Base-by-base conservation (phyloP, 2,888 invertebrate species). In the Xestobium rufovillosum region DNA sequence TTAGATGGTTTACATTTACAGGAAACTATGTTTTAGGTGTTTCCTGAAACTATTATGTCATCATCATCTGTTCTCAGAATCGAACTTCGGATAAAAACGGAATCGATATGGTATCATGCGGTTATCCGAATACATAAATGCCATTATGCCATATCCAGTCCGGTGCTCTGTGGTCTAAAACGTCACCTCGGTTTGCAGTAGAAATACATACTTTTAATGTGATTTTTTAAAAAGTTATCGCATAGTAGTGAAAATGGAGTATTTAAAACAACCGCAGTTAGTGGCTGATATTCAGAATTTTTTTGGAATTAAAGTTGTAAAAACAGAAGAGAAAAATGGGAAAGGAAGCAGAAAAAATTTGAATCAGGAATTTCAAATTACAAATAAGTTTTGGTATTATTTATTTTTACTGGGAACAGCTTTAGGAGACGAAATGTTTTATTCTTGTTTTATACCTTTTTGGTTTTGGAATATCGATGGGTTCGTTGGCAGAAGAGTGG, bases 391-490 rank as follows among this genome's bases (percentile, higher is more conserved):
- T 56, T 86, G 90, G 82, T 87, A 87, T 66, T 86, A 83, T 61
- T 57, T 91, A 43, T 92, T 92, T 62, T 65, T 78, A 12, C 72
- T 91, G 57, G 91, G 90, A 11, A 89, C 91, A 0, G 82, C 83
- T 42, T 66, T 94, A 12, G 92, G 92, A 1, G 90, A 92, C 66
- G 92, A 92, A 68, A 72, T 83, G 43, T 94, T 94, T 64, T 94
- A 92, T 65, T 80, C 84, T 1, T 73, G 79, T n/a, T 90, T 91
- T 58, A 90, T 91, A 56, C 89, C 92, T 1, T 89, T 89, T 63
- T 88, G 89, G 83, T 85, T 90, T 59, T 94, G 92, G 92, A 94
- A 92, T 65, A 74, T 92, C 39, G 92, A 92, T 66, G 84, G 85
- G 12, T 83, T 82, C 15, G 84, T 91, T 2, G 86, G 87, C 9